phyloP scores from a whole-genome alignment of 2,888 invertebrate species.

The Platypus cylindrus region DNA sequence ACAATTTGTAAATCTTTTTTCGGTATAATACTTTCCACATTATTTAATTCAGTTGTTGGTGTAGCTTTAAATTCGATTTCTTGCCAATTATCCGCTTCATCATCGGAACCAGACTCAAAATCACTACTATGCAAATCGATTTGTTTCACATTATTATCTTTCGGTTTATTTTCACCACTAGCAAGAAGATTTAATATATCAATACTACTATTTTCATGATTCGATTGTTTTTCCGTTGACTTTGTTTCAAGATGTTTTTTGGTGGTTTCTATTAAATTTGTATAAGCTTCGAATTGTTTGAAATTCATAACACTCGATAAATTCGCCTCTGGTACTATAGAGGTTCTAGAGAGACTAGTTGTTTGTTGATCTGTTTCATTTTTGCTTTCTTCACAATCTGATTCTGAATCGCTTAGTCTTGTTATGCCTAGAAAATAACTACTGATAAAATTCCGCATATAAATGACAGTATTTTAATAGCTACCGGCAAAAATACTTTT shows the following conservation, averaged over 20 bases:
- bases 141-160: slow-evolving; percentile 15
- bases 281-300: slow-evolving; percentile 45
- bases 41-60: slow-evolving; percentile 27
- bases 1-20: slow-evolving; percentile 64
- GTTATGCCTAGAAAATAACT: slow-evolving; percentile 9
- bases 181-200: slow-evolving; percentile 53
- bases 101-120: slow-evolving; percentile 41
- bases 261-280: slow-evolving; percentile 46
- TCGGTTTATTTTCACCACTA: slow-evolving; percentile 43
- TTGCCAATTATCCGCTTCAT: slow-evolving; percentile 55
- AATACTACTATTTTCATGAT: slow-evolving; percentile 25
- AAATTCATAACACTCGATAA: slow-evolving; percentile 32
- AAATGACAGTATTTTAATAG: neutral
- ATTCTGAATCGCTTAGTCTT: slow-evolving; percentile 29
- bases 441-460: slow-evolving; percentile 3
- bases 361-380: neutral
- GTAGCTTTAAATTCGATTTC: slow-evolving; percentile 53
- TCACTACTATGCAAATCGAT: slow-evolving; percentile 26
- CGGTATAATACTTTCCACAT: slow-evolving; percentile 35
- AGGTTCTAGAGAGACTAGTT: neutral
- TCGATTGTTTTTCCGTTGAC: slow-evolving; percentile 25
- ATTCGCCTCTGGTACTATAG: neutral
- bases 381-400: slow-evolving; percentile 18
- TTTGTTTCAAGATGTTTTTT: slow-evolving; percentile 44
- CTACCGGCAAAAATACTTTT: slow-evolving; percentile 27